Conservation (phyloP, 2,797 vertebrate genomes). For the Melanotaenia pygmaea region DNA sequence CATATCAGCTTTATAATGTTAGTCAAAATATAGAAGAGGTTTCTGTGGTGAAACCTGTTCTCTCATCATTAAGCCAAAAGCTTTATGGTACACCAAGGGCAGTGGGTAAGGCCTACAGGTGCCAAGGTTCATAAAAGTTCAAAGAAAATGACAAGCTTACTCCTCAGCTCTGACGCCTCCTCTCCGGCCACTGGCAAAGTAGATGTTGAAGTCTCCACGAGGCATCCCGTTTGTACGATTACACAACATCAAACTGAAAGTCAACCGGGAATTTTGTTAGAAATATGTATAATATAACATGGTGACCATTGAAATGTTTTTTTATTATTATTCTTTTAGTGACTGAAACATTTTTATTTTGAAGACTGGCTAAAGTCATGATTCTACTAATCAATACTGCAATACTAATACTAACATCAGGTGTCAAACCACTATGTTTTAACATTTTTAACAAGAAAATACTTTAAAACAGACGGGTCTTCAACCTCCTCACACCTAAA, state of each 20-base stretch:
- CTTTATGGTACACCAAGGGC: background rate
- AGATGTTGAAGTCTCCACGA: constrained; percentile 84
- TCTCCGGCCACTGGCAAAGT: constrained; percentile 80
- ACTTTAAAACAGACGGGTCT: background rate
- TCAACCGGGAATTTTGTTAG: constrained; percentile 7
- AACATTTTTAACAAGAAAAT: background rate
- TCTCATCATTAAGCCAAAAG: background rate
- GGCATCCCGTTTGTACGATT: constrained; percentile 78
- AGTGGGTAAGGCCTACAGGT: background rate
- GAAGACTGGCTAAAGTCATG: background rate
- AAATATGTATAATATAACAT: background rate
- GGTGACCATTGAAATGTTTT: background rate
- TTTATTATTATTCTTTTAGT: background rate
- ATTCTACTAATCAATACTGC: background rate
- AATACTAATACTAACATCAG: background rate
- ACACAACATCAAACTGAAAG: constrained; percentile 70
- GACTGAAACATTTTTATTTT: too few species aligned
- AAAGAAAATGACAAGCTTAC: constrained; percentile 61
- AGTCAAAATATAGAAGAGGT: background rate
- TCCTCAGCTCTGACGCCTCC: constrained; percentile 83
- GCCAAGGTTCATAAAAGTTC: background rate
- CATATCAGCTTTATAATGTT: background rate
- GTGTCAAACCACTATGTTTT: background rate
- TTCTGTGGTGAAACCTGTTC: too few species aligned
- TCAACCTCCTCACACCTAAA: background rate